phyloP scores from a whole-genome alignment of 2,113 vertebrate species.

The Thermophis baileyi region DNA sequence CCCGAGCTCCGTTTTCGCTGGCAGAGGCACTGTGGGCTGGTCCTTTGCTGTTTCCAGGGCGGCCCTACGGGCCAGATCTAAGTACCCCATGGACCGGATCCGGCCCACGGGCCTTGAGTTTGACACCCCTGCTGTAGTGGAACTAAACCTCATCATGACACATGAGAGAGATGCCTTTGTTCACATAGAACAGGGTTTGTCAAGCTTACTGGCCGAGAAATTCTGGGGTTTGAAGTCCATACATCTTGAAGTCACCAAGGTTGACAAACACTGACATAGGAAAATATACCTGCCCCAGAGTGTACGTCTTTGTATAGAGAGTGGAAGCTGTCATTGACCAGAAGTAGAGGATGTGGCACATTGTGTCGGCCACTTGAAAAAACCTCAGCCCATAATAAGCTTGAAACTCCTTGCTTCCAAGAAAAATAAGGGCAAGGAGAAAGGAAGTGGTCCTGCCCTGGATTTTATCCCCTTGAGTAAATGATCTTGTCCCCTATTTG shows the following conservation, averaged over 20 bases:
- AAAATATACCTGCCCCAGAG: neutral
- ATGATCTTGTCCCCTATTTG: neutral
- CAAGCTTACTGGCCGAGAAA: neutral
- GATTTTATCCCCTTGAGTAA: too few species aligned
- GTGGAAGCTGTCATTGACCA: neutral
- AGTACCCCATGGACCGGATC: too few species aligned
- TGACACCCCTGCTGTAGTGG: neutral
- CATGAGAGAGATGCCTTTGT: too few species aligned
- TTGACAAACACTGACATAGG: neutral
- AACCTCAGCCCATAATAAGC: neutral
- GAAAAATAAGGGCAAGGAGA: neutral
- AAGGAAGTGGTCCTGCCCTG: too few species aligned
- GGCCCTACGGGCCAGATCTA: too few species aligned
- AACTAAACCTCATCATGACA: neutral
- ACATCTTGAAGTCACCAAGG: neutral
- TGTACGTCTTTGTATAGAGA: neutral
- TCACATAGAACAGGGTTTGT: too few species aligned
- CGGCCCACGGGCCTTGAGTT: too few species aligned
- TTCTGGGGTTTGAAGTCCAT: neutral
- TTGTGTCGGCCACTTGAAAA: neutral
- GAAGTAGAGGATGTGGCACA: neutral
- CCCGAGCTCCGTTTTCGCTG: too few species aligned
- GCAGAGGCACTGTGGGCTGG: too few species aligned
- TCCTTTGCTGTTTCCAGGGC: too few species aligned
- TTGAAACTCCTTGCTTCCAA: neutral